These are phyloP conservation scores for Eugnorisma glareosa DNA, from an alignment of 2,888 invertebrate species.

Conservation along the genomic window DNA sequence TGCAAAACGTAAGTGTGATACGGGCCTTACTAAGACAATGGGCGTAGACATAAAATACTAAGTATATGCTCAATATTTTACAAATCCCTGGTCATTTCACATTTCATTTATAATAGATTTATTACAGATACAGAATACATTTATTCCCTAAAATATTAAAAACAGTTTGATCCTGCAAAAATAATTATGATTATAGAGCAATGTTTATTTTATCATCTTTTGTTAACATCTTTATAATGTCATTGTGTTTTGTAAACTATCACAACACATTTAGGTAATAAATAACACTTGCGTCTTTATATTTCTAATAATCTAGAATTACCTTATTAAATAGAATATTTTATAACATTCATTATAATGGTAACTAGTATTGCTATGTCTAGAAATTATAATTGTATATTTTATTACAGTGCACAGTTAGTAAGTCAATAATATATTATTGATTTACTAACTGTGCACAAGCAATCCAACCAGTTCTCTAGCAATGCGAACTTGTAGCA, in stretches of 20 bases:
- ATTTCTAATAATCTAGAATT: slow-evolving; percentile 6
- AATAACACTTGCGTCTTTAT: slow-evolving; percentile 24
- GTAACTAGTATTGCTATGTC: slow-evolving; percentile 38
- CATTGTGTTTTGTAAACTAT: slow-evolving; percentile 21
- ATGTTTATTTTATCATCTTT: slow-evolving; percentile 42
- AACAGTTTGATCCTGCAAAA: slow-evolving; percentile 34
- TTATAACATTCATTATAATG: slow-evolving; percentile 33
- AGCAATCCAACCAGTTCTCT: not conserved
- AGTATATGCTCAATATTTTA: slow-evolving; percentile 20
- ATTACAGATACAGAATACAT: not conserved
- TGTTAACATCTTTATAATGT: slow-evolving; percentile 5
- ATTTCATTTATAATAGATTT: slow-evolving; percentile 1
- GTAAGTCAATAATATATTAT: too few relatives aligned
- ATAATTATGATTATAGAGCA: slow-evolving; percentile 13
- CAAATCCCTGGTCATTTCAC: slow-evolving; percentile 17
- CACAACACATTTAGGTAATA: slow-evolving; percentile 28
- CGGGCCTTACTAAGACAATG: not conserved
- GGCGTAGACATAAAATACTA: slow-evolving; percentile 3
- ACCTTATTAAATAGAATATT: slow-evolving; percentile 7
- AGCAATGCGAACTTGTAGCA: slow-evolving; percentile 1
- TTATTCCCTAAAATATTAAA: slow-evolving; percentile 40
- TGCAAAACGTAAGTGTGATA: slow-evolving; percentile 5
- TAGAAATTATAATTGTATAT: slow-evolving; percentile 5
- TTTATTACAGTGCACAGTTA: too few relatives aligned
- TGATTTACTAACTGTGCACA: not conserved